phyloP scores from a whole-genome alignment of 2,113 vertebrate genomes.

The Neodontobutis hainanensis region DNA sequence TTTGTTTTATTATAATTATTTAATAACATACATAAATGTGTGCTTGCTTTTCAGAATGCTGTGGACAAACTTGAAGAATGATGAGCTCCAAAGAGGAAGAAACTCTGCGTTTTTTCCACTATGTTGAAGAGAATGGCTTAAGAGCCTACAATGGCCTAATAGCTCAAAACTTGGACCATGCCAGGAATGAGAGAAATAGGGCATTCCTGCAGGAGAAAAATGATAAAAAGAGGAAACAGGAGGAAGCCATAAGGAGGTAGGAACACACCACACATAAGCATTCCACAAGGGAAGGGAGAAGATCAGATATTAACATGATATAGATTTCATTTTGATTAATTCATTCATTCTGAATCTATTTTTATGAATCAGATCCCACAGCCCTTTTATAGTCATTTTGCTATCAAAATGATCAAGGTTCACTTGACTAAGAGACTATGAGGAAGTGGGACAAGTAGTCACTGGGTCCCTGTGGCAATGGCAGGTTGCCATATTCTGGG shows the following conservation, averaged over 20 bases:
- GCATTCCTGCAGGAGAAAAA: constrained; percentile 95
- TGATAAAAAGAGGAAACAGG: constrained; percentile 95
- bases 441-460: constrained; percentile 66
- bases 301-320: not conserved
- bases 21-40: not conserved
- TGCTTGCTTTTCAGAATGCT: constrained; percentile 77
- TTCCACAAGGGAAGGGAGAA: not conserved
- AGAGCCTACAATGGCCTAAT: constrained; percentile 92
- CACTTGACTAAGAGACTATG: constrained; percentile 30
- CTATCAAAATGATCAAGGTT: constrained; percentile 25
- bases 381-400: not conserved
- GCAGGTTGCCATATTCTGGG: constrained; percentile 58
- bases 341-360: not conserved
- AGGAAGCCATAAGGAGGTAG: constrained; percentile 97
- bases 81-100: constrained; percentile 92
- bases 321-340: not conserved
- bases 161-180: constrained; percentile 90
- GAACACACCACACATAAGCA: constrained; percentile 3
- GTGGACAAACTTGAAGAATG: constrained; percentile 87
- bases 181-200: constrained; percentile 95
- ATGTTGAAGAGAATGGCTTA: constrained; percentile 96
- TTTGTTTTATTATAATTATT: too few relatives aligned
- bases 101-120: constrained; percentile 93
- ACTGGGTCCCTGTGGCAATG: constrained; percentile 54
- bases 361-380: not conserved